A percentile compares a stretch with the other conserved stretches of the same genome.
phyloP scores from a whole-genome alignment of 2,797 vertebrate species.

The Geotrypetes seraphini region DNA sequence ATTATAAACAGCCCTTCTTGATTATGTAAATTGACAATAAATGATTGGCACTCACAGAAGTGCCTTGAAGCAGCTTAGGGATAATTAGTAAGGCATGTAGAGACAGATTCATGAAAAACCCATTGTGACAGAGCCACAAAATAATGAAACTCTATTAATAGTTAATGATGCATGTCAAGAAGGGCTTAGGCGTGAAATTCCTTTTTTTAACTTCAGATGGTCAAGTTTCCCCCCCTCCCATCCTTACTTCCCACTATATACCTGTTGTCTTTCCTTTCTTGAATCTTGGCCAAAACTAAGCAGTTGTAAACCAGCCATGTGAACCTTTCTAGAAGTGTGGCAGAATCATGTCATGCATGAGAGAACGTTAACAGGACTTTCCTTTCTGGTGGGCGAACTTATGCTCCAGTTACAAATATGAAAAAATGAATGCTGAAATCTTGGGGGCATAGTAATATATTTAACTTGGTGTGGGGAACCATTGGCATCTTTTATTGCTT shows the following conservation, averaged over 20 bases:
- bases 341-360: slow-evolving; percentile 20
- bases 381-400: no score
- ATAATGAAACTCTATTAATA: slow-evolving; percentile 45
- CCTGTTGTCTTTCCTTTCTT: slow-evolving; percentile 11
- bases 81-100: slow-evolving; percentile 47
- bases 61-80: slow-evolving; percentile 44
- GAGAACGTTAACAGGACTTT: slow-evolving; percentile 28
- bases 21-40: slow-evolving; percentile 39
- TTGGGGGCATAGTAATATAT: no score
- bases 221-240: slow-evolving; percentile 20
- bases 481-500: no score
- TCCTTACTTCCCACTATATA: no score
- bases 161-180: slow-evolving; percentile 34
- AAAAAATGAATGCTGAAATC: no score
- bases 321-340: slow-evolving; percentile 26
- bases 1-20: slow-evolving; percentile 18
- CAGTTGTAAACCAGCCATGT: slow-evolving; percentile 33
- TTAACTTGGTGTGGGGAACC: no score
- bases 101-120: slow-evolving; percentile 37
- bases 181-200: not conserved
- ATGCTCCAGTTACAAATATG: no score
- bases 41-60: slow-evolving; percentile 44
- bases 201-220: slow-evolving; percentile 13
- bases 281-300: slow-evolving; percentile 31
- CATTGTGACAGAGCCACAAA: slow-evolving; percentile 40